Base-by-base conservation (phyloP, 2,113 vertebrate species). In the Lagopus leucura region DNA sequence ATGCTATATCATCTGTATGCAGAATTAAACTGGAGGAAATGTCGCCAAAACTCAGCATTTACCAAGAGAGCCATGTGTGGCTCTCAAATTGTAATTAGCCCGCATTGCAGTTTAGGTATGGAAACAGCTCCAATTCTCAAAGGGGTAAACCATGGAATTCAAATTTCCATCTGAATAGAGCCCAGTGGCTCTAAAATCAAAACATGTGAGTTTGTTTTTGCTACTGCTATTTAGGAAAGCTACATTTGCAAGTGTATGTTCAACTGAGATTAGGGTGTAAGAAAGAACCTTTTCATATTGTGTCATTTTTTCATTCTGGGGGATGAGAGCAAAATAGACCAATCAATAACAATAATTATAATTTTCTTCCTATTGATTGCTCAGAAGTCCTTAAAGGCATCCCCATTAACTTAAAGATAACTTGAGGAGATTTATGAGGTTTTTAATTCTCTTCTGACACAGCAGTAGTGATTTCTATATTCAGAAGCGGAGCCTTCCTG, bases 141-240 rank as follows among this genome's bases (percentile, higher is more conserved):
- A 85, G 84, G 82, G 20, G 45, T 21, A 94, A 96, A 79, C 45
- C 88, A 93, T 69, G 86, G 60, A 96, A 97, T 94, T 96, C 79
- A 94, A 92, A 97, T 97, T 97, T 97, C 96, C 93, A 96, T 97
- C 75, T 97, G 76, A 97, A 97, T 97, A 70, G 81, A 96, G 78
- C 61, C 73, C 58, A 52, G 24, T 92, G 76, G 66, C 92, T 96
- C 74, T 80, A 78, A 94, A 97, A 97, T 92, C 75, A 93, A 97
- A 97, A 71, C 61, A 88, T 45, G 34, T 50, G 72, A 38, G 60
- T 92, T 92, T 28, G 30, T 76, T 96, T 96, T 78, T 89, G 58
- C 48, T 74, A 8, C 74, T 80, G 52, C 63, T 94, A 18, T 96
- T 88, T 82, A 83, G 83, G 66, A 95, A 96, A 92, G 88, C 64